A percentile compares a stretch with the other conserved stretches of the same genome.
Evolutionary conservation across 2,113 vertebrate species (phyloP).

Genomic region (Prochilodus magdalenae): DNA sequence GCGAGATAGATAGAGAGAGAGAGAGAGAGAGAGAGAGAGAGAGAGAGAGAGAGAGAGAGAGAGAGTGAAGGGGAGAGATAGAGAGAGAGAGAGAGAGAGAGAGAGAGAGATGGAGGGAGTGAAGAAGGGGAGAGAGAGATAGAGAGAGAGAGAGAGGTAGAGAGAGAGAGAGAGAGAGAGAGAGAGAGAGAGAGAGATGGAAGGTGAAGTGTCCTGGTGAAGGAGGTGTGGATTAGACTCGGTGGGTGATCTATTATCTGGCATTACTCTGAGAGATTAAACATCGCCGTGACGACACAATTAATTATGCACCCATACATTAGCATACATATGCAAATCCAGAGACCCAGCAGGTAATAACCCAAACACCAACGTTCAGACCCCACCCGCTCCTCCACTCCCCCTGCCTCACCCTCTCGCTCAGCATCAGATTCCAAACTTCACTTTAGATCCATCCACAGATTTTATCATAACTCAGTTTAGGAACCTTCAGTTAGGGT

Average conservation of each 20-base stretch:
- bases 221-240: background rate
- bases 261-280: slow-evolving; percentile 28
- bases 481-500: too few species aligned
- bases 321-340: background rate
- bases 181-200: background rate
- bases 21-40: background rate
- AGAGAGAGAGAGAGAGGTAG: background rate
- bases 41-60: background rate
- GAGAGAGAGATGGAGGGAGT: background rate
- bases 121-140: background rate
- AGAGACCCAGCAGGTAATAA: background rate
- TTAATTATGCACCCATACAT: slow-evolving; percentile 16
- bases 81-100: too few species aligned
- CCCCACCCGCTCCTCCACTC: too few species aligned
- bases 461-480: too few species aligned
- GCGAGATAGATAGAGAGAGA: background rate
- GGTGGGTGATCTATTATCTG: slow-evolving; percentile 14
- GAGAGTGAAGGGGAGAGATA: background rate
- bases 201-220: background rate
- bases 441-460: too few species aligned
- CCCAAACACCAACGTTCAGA: too few species aligned
- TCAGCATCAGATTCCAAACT: too few species aligned
- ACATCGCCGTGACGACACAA: background rate
- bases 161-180: background rate
- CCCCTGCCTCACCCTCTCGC: too few species aligned